These are phyloP conservation scores for Helicoverpa assulta DNA, from an alignment of 2,888 invertebrate species.

Conservation along the genomic window DNA sequence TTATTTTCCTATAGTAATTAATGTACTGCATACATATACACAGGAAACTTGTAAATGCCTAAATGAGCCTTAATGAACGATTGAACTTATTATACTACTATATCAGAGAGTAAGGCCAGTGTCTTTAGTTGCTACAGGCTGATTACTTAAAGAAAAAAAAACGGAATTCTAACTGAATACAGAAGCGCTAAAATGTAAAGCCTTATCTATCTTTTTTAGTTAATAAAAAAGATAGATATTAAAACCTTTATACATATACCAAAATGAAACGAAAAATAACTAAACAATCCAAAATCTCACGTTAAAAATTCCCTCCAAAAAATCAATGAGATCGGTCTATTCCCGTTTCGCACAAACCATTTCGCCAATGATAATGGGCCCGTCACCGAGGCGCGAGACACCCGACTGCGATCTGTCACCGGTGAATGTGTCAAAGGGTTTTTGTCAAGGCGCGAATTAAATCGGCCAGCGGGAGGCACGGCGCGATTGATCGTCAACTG, in stretches of 20 bases:
- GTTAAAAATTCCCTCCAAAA: conserved; percentile 26
- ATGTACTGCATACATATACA: neutral
- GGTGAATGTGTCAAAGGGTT: conserved; percentile 87
- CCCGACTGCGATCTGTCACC: conserved; percentile 87
- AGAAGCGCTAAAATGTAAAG: too few relatives aligned
- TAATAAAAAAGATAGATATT: too few relatives aligned
- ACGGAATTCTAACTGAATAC: too few relatives aligned
- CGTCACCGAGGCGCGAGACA: conserved; percentile 82
- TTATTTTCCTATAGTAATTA: neutral
- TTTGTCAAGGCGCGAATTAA: conserved; percentile 86
- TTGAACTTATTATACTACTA: neutral
- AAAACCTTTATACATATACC: neutral
- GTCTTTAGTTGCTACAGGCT: neutral
- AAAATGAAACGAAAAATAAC: neutral
- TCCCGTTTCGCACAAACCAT: conserved; percentile 62
- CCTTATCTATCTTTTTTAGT: too few relatives aligned
- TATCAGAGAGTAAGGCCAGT: neutral
- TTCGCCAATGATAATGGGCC: conserved; percentile 78
- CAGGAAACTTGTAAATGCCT: neutral
- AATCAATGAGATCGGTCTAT: conserved; percentile 47
- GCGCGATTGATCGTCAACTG: conserved; percentile 79
- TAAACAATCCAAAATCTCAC: conserved; percentile 3
- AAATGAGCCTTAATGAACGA: neutral
- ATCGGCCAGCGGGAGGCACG: conserved; percentile 85
- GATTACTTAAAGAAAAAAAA: too few relatives aligned